These are phyloP conservation scores for Rhaphigaster nebulosa DNA, from an alignment of 2,888 invertebrate genomes.

Conservation along the genomic window DNA sequence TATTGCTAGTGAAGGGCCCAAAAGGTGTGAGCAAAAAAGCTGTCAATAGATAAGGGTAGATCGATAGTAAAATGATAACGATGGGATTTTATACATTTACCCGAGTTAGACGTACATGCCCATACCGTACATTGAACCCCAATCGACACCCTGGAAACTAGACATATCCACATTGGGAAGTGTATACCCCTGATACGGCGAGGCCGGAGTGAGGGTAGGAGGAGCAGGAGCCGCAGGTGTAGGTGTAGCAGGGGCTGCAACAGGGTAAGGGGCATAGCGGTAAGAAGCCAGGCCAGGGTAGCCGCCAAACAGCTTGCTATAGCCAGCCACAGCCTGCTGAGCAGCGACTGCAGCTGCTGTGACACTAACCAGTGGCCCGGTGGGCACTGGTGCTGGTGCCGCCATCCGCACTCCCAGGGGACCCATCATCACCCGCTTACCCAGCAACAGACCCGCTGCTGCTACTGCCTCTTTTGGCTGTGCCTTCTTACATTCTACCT, in stretches of 20 bases:
- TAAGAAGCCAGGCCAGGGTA: slow-evolving; percentile 74
- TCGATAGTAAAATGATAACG: slow-evolving; percentile 54
- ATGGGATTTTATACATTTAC: slow-evolving; percentile 54
- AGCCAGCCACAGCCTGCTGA: slow-evolving; percentile 76
- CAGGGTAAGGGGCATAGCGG: slow-evolving; percentile 77
- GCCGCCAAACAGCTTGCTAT: slow-evolving; percentile 77
- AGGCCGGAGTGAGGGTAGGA: slow-evolving; percentile 77
- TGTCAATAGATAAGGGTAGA: slow-evolving; percentile 61
- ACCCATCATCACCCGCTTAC: slow-evolving; percentile 77
- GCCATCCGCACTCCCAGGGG: slow-evolving; percentile 79
- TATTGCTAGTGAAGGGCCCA: slow-evolving; percentile 66
- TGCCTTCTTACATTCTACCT: slow-evolving; percentile 91
- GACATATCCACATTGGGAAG: slow-evolving; percentile 93
- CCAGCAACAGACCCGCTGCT: slow-evolving; percentile 77
- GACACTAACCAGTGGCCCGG: slow-evolving; percentile 70
- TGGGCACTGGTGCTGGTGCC: slow-evolving; percentile 71
- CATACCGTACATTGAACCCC: slow-evolving; percentile 92
- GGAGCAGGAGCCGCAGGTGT: slow-evolving; percentile 71
- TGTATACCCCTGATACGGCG: slow-evolving; percentile 83
- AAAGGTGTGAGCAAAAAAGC: slow-evolving; percentile 64
- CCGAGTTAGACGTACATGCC: slow-evolving; percentile 85
- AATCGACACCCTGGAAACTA: slow-evolving; percentile 91
- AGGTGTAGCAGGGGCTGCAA: slow-evolving; percentile 72
- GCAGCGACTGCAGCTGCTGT: slow-evolving; percentile 73
- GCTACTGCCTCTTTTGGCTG: slow-evolving; percentile 91